Conservation (phyloP, 1,140 invertebrate species). For the Drosophila biarmipes region DNA sequence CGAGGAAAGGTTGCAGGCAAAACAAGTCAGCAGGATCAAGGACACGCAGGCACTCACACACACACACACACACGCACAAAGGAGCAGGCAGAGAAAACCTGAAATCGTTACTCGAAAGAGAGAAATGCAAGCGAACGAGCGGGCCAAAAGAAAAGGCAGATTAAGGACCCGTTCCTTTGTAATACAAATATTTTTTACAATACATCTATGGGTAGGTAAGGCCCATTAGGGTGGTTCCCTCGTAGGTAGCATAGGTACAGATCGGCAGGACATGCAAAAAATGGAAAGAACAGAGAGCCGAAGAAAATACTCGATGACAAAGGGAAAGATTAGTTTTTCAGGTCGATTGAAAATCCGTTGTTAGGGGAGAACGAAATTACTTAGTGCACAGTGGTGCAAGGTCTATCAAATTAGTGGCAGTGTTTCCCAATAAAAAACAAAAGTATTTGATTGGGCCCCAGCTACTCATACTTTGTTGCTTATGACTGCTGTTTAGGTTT, state of each 20-base stretch:
- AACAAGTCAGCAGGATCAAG: constrained; percentile 80
- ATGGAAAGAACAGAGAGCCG: constrained; percentile 19
- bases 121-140: constrained; percentile 30
- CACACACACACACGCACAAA: background rate
- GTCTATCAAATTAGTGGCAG: background rate
- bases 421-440: too few species aligned
- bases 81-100: constrained; percentile 43
- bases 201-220: constrained; percentile 40
- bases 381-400: constrained; percentile 39
- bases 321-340: constrained; percentile 32
- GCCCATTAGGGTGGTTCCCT: constrained; percentile 46
- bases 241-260: constrained; percentile 24
- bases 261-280: constrained; percentile 53
- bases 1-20: constrained; percentile 58
- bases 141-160: constrained; percentile 62
- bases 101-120: constrained; percentile 65
- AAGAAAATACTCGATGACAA: constrained; percentile 31
- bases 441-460: too few species aligned
- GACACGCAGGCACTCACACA: constrained; percentile 35
- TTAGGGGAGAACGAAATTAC: constrained; percentile 9
- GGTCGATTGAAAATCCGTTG: constrained; percentile 15
- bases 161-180: constrained; percentile 81
- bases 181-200: constrained; percentile 26
- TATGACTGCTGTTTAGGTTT: background rate
- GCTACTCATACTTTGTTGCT: background rate